Evolutionary conservation across 2,888 invertebrate genomes (phyloP), one percentile per base, ranked within the genome.

Genomic region (Cremastinae sp.): DNA sequence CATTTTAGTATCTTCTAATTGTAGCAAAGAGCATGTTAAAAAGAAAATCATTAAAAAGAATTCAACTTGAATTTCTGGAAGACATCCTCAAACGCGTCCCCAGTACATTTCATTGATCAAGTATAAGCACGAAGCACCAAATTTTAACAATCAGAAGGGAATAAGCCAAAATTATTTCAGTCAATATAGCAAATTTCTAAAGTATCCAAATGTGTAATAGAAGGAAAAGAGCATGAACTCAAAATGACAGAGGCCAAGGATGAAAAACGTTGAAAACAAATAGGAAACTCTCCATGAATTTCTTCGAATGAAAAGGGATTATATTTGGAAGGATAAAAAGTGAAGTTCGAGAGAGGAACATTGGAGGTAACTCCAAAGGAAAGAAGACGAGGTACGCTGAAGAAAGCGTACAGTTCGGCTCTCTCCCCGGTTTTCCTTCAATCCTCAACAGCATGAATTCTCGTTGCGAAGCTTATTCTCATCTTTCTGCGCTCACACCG

Each of bases 261-360:
- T 28, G 45, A 4, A 22, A 10, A 20, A n/a, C 36, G 38, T 22
- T 43, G 18, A n/a, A 20, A 7, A 9, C 8, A 38, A 49, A n/a
- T 22, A 18, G 45, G 59, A 14, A 47, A 45, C 38, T 34, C 45
- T 20, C 38, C 53, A 28, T 28, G 14, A 14, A 59, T 64, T 73
- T 58, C 68, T 38, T 56, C 68, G 47, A 73, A 59, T 73, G 53
- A 65, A 59, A 69, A 59, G 47, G 69, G 69, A 65, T 76, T 73
- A 61, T n/a, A n/a, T n/a, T 73, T 76, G 69, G 34, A 16, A 22
- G n/a, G 38, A 36, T n/a, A 41, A 22, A 22, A 59, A 43, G 64
- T n/a, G 28, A 49, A 54, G 14, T 74, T 68, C 47, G 43, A 69
- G 45, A 28, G 28, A 28, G 64, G 18, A 41, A 49, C 38, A 22